Conservation (phyloP, 1,140 invertebrate species). For the Pygmarrhopalites habei region DNA sequence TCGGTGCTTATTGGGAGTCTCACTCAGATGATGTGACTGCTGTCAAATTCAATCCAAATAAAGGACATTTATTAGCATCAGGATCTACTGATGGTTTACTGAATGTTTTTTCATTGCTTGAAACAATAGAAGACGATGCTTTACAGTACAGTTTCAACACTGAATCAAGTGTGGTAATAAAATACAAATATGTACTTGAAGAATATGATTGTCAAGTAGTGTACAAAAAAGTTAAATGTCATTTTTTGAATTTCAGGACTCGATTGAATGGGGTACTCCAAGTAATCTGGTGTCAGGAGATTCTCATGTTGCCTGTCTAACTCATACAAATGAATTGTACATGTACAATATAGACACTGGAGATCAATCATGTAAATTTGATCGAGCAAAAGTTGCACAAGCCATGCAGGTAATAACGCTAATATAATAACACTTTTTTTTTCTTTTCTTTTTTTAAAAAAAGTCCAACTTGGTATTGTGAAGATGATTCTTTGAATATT, state of each 20-base stretch:
- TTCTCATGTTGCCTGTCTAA: constrained; percentile 55
- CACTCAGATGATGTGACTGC: constrained; percentile 37
- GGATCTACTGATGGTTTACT: constrained; percentile 78
- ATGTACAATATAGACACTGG: constrained; percentile 60
- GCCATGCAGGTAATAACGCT: constrained; percentile 45
- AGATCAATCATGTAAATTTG: constrained; percentile 51
- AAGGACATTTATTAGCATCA: constrained; percentile 60
- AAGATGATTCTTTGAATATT: constrained; percentile 13
- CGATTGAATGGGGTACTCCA: constrained; percentile 13
- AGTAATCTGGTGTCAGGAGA: constrained; percentile 42
- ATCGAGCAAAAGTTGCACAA: constrained; percentile 50
- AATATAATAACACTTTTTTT: background rate
- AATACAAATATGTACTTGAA: background rate
- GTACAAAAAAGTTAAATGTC: no score
- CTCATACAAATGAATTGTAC: constrained; percentile 63
- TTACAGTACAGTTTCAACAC: constrained; percentile 71
- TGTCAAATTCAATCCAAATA: constrained; percentile 62
- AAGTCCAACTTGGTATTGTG: background rate
- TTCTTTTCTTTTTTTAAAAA: background rate
- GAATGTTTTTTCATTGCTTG: constrained; percentile 72
- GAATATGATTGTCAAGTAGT: background rate
- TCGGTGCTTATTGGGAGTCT: constrained; percentile 64
- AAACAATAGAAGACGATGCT: constrained; percentile 71
- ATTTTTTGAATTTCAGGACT: constrained; percentile 11
- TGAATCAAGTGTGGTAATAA: constrained; percentile 64